These are phyloP conservation scores for Phrixothrix hirtus DNA, from an alignment of 2,888 invertebrate species.

Conservation along the genomic window DNA sequence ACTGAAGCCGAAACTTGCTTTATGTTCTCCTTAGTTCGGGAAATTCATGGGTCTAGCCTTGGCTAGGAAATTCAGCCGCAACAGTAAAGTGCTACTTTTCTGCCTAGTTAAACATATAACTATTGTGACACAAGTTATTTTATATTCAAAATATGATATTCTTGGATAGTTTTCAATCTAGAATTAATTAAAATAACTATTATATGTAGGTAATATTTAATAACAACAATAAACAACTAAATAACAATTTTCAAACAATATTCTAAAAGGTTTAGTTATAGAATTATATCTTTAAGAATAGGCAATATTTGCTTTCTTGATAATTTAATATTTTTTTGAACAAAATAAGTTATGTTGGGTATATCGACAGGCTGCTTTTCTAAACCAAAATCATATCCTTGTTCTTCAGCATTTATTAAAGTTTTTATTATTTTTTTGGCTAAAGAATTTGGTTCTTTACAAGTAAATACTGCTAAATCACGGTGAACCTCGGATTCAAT, in stretches of 20 bases:
- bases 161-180: too few relatives aligned
- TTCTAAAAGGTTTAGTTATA: background rate
- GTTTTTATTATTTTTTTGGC: conserved; percentile 50
- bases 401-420: conserved; percentile 39
- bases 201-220: too few relatives aligned
- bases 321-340: conserved; percentile 63
- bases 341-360: conserved; percentile 58
- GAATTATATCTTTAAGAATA: conserved; percentile 58
- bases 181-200: too few relatives aligned
- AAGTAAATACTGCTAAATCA: conserved; percentile 63
- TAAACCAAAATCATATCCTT: conserved; percentile 53
- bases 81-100: too few relatives aligned
- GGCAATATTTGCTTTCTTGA: conserved; percentile 74
- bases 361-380: conserved; percentile 50
- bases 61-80: too few relatives aligned
- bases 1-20: too few relatives aligned
- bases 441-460: conserved; percentile 47
- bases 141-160: too few relatives aligned
- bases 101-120: too few relatives aligned
- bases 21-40: too few relatives aligned
- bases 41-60: too few relatives aligned
- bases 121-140: too few relatives aligned
- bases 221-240: background rate
- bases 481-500: conserved; percentile 54
- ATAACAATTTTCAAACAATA: background rate